phyloP scores from a whole-genome alignment of 2,113 vertebrate genomes.

The Loxodonta africana region DNA sequence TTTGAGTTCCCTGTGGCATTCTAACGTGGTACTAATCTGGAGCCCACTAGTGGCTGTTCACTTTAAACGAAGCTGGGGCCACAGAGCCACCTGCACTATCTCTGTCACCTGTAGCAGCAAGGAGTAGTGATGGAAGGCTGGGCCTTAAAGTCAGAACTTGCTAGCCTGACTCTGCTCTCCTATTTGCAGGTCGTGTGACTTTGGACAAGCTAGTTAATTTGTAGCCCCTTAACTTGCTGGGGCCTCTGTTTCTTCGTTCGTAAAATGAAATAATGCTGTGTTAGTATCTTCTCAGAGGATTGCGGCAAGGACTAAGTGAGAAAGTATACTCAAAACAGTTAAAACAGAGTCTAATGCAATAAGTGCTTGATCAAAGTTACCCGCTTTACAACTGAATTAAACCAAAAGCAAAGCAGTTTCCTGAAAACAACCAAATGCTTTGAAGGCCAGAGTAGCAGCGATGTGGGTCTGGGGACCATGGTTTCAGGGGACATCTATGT shows the following conservation, averaged over 20 bases:
- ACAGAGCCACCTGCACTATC: no score
- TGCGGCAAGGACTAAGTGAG: not conserved
- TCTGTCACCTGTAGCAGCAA: not conserved
- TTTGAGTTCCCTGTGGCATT: not conserved
- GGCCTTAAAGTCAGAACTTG: not conserved
- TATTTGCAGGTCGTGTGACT: not conserved
- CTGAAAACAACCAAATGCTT: no score
- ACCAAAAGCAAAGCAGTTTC: no score
- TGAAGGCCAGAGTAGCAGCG: no score
- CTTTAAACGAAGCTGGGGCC: not conserved
- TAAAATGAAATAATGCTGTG: not conserved
- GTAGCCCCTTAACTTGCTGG: not conserved
- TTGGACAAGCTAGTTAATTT: not conserved
- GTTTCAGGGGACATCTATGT: no score
- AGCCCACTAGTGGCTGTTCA: not conserved
- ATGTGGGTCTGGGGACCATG: no score
- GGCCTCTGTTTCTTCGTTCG: not conserved
- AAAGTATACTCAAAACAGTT: not conserved
- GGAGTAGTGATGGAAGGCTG: not conserved
- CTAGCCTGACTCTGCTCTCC: not conserved
- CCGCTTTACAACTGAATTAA: not conserved
- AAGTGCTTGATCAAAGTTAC: not conserved
- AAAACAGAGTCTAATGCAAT: not conserved
- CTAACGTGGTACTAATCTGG: not conserved
- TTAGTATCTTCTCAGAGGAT: not conserved